Conservation (phyloP, 92 coral and sea anemone genomes). For the Phenganax marumi region DNA sequence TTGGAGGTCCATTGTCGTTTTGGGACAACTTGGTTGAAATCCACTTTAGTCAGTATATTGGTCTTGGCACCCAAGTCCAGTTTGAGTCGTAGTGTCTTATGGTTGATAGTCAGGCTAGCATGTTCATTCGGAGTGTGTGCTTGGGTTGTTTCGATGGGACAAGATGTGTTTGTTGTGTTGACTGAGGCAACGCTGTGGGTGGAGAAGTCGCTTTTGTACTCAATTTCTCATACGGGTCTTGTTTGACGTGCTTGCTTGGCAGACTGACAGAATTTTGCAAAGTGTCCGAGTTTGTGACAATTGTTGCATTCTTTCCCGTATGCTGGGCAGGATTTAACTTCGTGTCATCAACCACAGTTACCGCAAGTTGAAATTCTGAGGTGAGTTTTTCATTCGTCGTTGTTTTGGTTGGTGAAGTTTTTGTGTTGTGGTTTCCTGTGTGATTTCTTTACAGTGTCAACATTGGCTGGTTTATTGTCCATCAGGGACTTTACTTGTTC, state of each 20-base stretch:
- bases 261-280: conserved; percentile 42
- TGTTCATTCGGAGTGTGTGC: conserved; percentile 28
- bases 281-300: no score
- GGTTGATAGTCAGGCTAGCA: conserved; percentile 29
- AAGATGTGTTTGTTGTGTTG: conserved; percentile 12
- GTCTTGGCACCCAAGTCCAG: conserved; percentile 54
- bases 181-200: conserved; percentile 39
- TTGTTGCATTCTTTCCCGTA: no score
- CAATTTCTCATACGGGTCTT: conserved; percentile 34
- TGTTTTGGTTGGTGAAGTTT: not conserved
- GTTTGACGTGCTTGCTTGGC: not conserved
- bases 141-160: not conserved
- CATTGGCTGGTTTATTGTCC: no score
- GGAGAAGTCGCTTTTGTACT: conserved; percentile 40
- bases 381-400: not conserved
- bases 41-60: conserved; percentile 43
- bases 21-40: conserved; percentile 36
- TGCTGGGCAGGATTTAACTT: conserved; percentile 38
- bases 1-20: conserved; percentile 22
- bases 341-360: conserved; percentile 38
- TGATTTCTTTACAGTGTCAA: no score
- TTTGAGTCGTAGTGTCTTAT: conserved; percentile 29
- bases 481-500: no score
- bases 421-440: not conserved
- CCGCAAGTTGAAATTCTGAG: conserved; percentile 36